A percentile compares a stretch with the other conserved stretches of the same genome.
phyloP scores from a whole-genome alignment of 2,797 vertebrate species.

The Pempheris klunzingeri region DNA sequence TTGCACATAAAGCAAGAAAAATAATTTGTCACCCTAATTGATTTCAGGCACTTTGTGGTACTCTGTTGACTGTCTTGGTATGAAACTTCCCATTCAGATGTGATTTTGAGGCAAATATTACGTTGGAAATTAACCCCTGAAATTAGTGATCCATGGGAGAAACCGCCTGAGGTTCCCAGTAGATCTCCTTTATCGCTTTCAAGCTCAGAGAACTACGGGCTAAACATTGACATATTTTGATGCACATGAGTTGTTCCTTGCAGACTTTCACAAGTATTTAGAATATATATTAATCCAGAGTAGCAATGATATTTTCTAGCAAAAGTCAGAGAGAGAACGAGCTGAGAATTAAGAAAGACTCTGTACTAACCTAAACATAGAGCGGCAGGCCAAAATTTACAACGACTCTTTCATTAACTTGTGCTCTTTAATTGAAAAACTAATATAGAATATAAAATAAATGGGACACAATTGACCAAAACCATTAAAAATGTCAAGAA shows the following conservation, averaged over 20 bases:
- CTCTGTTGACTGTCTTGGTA: constrained; percentile 8
- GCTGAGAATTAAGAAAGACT: neutral
- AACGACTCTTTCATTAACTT: neutral
- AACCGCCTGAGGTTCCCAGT: constrained; percentile 84
- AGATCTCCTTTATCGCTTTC: constrained; percentile 85
- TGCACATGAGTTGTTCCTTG: constrained; percentile 71
- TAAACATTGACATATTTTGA: constrained; percentile 83
- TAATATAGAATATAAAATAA: neutral
- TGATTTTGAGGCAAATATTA: constrained; percentile 87
- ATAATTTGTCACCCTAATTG: constrained; percentile 61
- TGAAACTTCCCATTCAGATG: constrained; percentile 42
- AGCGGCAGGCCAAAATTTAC: neutral
- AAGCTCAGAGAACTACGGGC: constrained; percentile 76
- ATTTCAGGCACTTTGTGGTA: constrained; percentile 30
- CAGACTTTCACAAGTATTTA: constrained; percentile 45
- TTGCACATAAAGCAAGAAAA: constrained; percentile 57
- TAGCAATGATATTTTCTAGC: constrained; percentile 10
- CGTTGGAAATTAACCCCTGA: constrained; percentile 86
- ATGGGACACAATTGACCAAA: neutral
- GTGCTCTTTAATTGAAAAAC: neutral
- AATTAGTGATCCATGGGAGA: constrained; percentile 87
- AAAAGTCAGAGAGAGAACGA: neutral
- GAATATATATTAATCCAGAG: constrained; percentile 37
- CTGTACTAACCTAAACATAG: neutral
- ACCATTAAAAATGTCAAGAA: neutral